These are phyloP conservation scores for Tortricodes alternella DNA, from an alignment of 2,888 invertebrate genomes.

Conservation along the genomic window DNA sequence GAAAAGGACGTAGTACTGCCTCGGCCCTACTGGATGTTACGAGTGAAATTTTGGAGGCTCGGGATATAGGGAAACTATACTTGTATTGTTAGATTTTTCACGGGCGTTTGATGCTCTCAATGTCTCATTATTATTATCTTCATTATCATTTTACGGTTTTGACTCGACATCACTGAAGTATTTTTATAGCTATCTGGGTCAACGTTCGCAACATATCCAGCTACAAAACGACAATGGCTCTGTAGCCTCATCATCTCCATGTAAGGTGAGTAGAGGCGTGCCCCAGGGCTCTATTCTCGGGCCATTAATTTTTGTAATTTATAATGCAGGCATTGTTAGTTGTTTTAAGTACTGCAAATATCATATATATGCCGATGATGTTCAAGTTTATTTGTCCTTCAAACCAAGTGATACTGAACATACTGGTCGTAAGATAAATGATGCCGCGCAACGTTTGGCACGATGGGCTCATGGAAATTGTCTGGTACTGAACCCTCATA, in stretches of 20 bases:
- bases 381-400: conserved; percentile 22
- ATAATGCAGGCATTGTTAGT: conserved; percentile 17
- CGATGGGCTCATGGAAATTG: conserved; percentile 2
- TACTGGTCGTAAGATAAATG: background rate
- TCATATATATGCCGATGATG: conserved; percentile 27
- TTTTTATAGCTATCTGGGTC: conserved; percentile 31
- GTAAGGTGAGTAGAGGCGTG: conserved; percentile 4
- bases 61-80: background rate
- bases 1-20: background rate
- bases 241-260: background rate
- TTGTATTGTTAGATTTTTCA: background rate
- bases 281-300: conserved; percentile 32
- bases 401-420: background rate
- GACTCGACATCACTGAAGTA: conserved; percentile 16
- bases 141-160: conserved; percentile 33
- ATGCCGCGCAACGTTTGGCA: conserved; percentile 13
- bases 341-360: conserved; percentile 15
- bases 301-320: conserved; percentile 21
- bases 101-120: background rate
- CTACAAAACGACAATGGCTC: conserved; percentile 3
- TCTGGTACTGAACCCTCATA: conserved; percentile 19
- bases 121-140: conserved; percentile 21
- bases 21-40: background rate
- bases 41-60: background rate
- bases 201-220: conserved; percentile 27